Conservation (phyloP, 2,113 vertebrate species). For the Peromyscus polionotus region DNA sequence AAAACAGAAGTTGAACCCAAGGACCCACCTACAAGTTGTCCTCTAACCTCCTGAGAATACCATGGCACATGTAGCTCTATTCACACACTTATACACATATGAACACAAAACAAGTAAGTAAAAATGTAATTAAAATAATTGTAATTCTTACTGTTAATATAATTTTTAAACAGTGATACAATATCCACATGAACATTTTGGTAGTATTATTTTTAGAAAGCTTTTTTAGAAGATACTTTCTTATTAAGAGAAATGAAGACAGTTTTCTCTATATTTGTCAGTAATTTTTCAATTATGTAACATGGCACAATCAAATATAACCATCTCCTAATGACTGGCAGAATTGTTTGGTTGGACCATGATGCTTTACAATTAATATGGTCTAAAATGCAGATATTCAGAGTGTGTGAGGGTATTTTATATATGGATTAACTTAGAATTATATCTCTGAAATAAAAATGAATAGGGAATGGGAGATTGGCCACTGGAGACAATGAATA, state of each 20-base stretch:
- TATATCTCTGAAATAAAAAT: neutral
- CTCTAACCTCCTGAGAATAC: neutral
- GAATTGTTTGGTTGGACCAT: neutral
- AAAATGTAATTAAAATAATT: neutral
- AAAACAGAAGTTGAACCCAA: too few species aligned
- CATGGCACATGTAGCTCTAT: too few species aligned
- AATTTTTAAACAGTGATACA: conserved; percentile 25
- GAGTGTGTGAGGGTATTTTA: neutral
- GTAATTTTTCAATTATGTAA: conserved; percentile 6
- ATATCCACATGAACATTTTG: neutral
- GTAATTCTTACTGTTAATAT: neutral
- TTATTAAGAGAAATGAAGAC: conserved; percentile 26
- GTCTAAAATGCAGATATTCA: neutral
- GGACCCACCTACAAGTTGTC: neutral
- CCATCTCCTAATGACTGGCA: neutral
- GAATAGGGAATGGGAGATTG: neutral
- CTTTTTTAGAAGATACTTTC: neutral
- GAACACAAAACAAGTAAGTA: neutral
- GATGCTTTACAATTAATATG: neutral
- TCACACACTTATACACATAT: neutral
- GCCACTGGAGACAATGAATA: neutral
- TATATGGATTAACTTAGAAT: neutral
- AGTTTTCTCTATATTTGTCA: neutral
- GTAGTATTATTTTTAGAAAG: conserved; percentile 12
- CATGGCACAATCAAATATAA: neutral